A percentile compares a stretch with the other conserved stretches of the same genome.
Conservation (phyloP, 2,888 invertebrate genomes). For the Drosophila recens region DNA sequence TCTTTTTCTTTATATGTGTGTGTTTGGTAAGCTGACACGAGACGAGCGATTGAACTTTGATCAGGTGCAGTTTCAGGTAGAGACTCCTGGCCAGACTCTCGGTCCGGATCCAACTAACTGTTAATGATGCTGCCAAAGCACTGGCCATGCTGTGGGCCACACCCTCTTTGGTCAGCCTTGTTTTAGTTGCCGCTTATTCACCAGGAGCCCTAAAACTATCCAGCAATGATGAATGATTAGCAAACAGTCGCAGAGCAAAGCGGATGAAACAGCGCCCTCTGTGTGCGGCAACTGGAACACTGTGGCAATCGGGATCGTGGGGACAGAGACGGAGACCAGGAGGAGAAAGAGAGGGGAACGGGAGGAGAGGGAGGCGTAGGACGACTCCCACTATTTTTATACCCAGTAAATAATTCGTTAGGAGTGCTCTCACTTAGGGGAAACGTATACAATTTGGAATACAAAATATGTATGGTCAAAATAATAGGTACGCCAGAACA, state of each 20-base stretch:
- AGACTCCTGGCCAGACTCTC: neutral
- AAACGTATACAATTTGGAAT: no score
- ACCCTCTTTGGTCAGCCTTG: slow-evolving; percentile 27
- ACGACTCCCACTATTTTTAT: slow-evolving; percentile 6
- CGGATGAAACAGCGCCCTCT: slow-evolving; percentile 38
- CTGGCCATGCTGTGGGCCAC: neutral
- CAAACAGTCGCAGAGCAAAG: slow-evolving; percentile 56
- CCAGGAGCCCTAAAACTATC: slow-evolving; percentile 46
- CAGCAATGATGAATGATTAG: slow-evolving; percentile 68
- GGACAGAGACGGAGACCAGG: neutral
- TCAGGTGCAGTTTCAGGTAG: slow-evolving; percentile 32
- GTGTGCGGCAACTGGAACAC: neutral
- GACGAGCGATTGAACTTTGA: slow-evolving; percentile 64
- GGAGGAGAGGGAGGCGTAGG: neutral
- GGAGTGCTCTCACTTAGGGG: neutral
- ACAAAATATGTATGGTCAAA: no score
- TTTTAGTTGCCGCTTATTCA: slow-evolving; percentile 69
- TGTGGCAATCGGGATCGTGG: neutral
- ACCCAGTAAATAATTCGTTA: neutral
- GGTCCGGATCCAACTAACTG: slow-evolving; percentile 20
- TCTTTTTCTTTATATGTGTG: neutral
- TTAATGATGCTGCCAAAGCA: slow-evolving; percentile 16
- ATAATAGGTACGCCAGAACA: no score
- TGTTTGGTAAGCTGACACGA: slow-evolving; percentile 51
- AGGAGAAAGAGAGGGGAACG: neutral